Evolutionary conservation across 2,113 vertebrate species (phyloP), one percentile per base, ranked within the genome.

Genomic region (Lophotis ruficrista): DNA sequence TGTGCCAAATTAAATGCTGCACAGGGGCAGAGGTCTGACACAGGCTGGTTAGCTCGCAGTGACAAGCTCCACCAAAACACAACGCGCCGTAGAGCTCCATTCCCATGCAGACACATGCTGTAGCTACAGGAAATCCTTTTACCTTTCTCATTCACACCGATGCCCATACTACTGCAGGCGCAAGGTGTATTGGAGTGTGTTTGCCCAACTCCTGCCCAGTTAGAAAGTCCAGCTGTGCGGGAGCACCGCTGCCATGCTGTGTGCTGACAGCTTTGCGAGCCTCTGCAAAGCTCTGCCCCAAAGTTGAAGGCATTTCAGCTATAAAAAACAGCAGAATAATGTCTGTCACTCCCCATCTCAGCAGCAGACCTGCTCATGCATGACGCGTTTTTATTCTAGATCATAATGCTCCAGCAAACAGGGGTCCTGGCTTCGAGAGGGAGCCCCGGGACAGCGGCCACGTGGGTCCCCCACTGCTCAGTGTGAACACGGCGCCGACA

Each of bases 261-360:
- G 58, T 47, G 64, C 89, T 58, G 70, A 41, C 62, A 93, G 94
- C 75, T 73, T 21, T 24, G 69, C 7, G 50, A 93, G 48, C 57
- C 30, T 77, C 80, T 0, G 3, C 79, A 80, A 22, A 94, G 86
- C 92, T 89, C 87, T 96, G 90, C 89, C 72, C 62, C 50, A 37
- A 85, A 93, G 76, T 86, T 94, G 87, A 72, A 89, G 85, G 91
- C 91, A 85, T 81, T 80, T 83, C 80, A 76, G 87, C 92, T 85
- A 48, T 43, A 92, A 90, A 92, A 17, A 48, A 21, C 65, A 93
- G 76, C 79, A 89, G 79, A 92, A 96, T 35, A 87, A 92, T 47
- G 54, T 28, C 94, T 94, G 91, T 93, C 97, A 84, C 90, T 94
- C 37, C 87, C 68, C 90, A 93, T 96, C 83, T 77, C 68, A 24